Evolutionary conservation across 2,888 invertebrate genomes (phyloP), one percentile per base, ranked within the genome.

Genomic region (Seira ritae): DNA sequence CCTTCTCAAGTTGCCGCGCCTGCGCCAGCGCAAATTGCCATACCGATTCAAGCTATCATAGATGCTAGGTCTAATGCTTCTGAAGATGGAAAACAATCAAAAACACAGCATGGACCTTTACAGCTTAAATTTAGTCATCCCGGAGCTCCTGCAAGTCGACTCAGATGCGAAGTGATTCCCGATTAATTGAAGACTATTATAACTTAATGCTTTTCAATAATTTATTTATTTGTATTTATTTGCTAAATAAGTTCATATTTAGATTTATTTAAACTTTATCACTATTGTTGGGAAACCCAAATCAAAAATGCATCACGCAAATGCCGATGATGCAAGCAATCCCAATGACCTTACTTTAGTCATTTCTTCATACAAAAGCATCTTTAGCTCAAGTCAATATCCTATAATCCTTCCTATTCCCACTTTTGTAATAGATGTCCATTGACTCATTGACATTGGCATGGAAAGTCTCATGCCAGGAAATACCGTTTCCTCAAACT

Each of bases 91-190:
- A 37, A 60, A 8, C 17, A 55, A 15, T 17, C 23, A 23, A 23
- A 69, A 60, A 22, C 73, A 31, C 62, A 78, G 17, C 62, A 78
- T 19, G 15, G 3, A 19, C 70, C 74, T 10, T 2, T 75, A 20
- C 75, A 81, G 20, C 8, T 81, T 4, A 15, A 67, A 3, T 65
- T 75, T 50, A 17, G 24, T 1, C 81, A 75, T 71, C 81, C 81
- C 0, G 81, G 81, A 12, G 75, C 81, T 17, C 81, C 81, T 17
- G 81, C 81, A 1, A 75, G 75, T 75, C 75, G 81, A 15, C 31
- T 81, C 3, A 68, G 71, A 81, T 81, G 81, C 50, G 81, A 81
- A 81, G 71, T 81, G 12, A 50, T 76, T 23, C 6, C 68, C 1
- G 69, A 76, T 15, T 71, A 23, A 73, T 10, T 68, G 42, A 42